phyloP scores from a whole-genome alignment of 2,113 vertebrate genomes.

The Apteryx owenii region DNA sequence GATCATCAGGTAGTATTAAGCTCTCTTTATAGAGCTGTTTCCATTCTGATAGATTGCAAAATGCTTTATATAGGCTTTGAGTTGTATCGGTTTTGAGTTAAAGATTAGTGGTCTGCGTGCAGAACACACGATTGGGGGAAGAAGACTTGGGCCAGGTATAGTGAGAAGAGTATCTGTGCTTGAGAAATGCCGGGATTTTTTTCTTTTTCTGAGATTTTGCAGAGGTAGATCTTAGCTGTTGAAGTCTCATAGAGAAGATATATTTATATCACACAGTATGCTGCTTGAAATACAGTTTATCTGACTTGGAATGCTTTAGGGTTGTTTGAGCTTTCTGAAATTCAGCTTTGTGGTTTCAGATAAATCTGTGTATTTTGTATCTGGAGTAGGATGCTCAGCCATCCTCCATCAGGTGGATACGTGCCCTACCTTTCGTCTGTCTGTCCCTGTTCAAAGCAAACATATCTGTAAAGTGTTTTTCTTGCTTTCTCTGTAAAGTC shows the following conservation, averaged over 20 bases:
- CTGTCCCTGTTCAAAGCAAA: background rate
- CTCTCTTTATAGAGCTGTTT: background rate
- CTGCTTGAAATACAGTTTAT: background rate
- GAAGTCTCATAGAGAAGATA: background rate
- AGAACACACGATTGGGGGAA: background rate
- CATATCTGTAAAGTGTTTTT: background rate
- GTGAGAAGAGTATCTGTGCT: background rate
- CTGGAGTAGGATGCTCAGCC: background rate
- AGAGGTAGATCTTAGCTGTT: background rate
- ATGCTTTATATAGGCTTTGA: background rate
- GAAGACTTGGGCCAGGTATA: background rate
- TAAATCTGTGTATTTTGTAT: background rate
- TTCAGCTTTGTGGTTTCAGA: background rate
- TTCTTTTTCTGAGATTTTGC: background rate
- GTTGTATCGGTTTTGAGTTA: rapidly evolving
- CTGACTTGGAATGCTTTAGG: background rate
- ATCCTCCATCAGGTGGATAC: background rate
- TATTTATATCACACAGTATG: background rate
- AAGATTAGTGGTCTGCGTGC: background rate
- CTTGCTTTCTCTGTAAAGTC: background rate
- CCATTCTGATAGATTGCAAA: background rate
- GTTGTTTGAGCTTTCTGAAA: background rate
- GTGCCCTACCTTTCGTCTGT: background rate
- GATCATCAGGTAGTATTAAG: background rate
- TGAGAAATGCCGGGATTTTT: background rate